phyloP scores from a whole-genome alignment of 2,797 vertebrate species.

The Mormyrus hasselquistii region DNA sequence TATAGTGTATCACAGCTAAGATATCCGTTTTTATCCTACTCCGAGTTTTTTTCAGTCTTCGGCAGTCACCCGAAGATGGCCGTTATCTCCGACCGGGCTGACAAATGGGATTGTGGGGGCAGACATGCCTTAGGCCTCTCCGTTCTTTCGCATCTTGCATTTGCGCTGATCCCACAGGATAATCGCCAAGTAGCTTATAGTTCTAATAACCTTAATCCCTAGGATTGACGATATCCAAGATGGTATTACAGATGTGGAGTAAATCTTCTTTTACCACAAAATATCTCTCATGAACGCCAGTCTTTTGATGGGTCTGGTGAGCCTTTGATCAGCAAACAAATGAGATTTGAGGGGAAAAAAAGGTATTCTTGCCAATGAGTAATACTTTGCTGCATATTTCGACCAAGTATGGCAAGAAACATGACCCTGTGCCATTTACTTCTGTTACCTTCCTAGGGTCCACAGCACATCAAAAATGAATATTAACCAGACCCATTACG shows the following conservation, averaged over 20 bases:
- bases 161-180: conserved; percentile 54
- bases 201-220: conserved; percentile 66
- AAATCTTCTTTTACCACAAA: conserved; percentile 35
- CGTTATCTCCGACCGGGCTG: conserved; percentile 25
- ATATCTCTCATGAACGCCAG: conserved; percentile 30
- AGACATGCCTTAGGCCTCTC: conserved; percentile 45
- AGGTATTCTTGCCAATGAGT: background rate
- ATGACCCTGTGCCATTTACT: background rate
- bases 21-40: background rate
- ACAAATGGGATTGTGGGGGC: conserved; percentile 47
- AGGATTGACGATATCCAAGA: conserved; percentile 51
- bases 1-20: background rate
- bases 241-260: conserved; percentile 51
- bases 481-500: background rate
- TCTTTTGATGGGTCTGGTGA: conserved; percentile 22
- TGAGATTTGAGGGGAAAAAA: background rate
- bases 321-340: conserved; percentile 17
- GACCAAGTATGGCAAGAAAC: background rate
- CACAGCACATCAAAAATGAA: background rate
- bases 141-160: conserved; percentile 55
- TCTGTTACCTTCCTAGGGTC: background rate
- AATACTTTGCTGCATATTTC: background rate
- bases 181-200: conserved; percentile 55
- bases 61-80: conserved; percentile 22
- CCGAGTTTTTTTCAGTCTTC: background rate